Evolutionary conservation across 2,888 invertebrate species (phyloP), one percentile per base, ranked within the genome.

Genomic region (Catocala sponsa): DNA sequence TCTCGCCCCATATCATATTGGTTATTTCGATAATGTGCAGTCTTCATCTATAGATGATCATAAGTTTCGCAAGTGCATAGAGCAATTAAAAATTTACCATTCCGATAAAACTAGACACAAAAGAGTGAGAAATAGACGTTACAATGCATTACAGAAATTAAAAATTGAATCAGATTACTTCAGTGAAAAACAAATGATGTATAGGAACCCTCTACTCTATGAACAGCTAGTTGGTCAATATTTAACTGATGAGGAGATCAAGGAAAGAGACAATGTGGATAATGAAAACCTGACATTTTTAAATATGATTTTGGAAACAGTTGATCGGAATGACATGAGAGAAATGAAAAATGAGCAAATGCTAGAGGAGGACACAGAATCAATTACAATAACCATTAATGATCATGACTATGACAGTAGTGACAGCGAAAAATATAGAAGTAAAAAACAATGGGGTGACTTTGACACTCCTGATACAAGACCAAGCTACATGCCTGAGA

Each of bases 141-240:
- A 96, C 83, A 96, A 96, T 81, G 98, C 98, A 0, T 90, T 99
- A 82, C 96, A 97, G 78, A 95, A 96, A 79, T 88, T 99, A 70
- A 93, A 97, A 44, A 91, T 95, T 55, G 95, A 96, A 69, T 95
- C 96, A 10, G 95, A 96, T 74, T 99, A 99, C 89, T 99, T 99
- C 82, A 97, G 97, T 84, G 98, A 99, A 86, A 96, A 96, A 65
- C 97, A 98, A 94, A 99, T 99, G 99, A 98, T 98, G 96, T 96
- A 96, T 74, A 93, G 99, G 64, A 98, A 98, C 87, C 99, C 99
- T 0, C 94, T 98, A 56, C 90, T 99, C 0, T 99, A 98, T 90
- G 98, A 99, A 70, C 97, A 98, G 80, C 92, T 99, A 73, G 95
- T 99, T 48, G 99, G 98, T 0, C 97, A 97, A 80, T 98, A 97